Conservation (phyloP, 2,888 invertebrate genomes). For the Eurois occulta region DNA sequence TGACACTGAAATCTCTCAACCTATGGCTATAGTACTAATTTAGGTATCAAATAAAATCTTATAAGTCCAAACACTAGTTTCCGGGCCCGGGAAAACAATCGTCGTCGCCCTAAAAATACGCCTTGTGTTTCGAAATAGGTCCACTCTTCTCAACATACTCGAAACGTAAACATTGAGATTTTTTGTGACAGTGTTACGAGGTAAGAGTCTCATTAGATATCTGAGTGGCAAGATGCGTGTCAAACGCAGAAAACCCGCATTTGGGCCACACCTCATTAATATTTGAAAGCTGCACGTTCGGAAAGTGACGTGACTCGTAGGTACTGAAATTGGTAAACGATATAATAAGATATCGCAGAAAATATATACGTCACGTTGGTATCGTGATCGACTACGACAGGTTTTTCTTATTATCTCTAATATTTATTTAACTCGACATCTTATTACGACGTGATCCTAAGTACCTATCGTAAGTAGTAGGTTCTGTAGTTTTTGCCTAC, state of each 20-base stretch:
- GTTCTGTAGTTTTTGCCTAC: background rate
- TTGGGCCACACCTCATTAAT: constrained; percentile 68
- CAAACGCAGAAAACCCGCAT: constrained; percentile 66
- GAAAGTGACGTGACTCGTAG: constrained; percentile 48
- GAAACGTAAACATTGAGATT: constrained; percentile 24
- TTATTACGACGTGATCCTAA: background rate
- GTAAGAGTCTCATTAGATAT: constrained; percentile 59
- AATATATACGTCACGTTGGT: constrained; percentile 32
- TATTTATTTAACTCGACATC: background rate
- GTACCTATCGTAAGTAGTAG: background rate
- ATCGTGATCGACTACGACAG: constrained; percentile 7
- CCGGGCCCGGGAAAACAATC: background rate
- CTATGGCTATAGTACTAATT: background rate
- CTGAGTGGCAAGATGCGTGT: constrained; percentile 57
- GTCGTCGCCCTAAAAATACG: background rate
- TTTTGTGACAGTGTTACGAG: constrained; percentile 47
- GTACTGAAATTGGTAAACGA: constrained; percentile 43
- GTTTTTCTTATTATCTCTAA: constrained; percentile 2
- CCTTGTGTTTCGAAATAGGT: background rate
- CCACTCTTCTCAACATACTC: background rate
- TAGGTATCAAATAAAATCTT: background rate
- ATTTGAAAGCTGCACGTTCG: constrained; percentile 63
- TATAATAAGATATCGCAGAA: constrained; percentile 30
- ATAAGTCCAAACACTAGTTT: background rate
- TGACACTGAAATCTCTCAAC: background rate